Percentiles rank a stretch among this genome's conserved stretches.
Evolutionary conservation across 2,888 invertebrate genomes (phyloP).

Genomic region (Parasteatoda lunata): DNA sequence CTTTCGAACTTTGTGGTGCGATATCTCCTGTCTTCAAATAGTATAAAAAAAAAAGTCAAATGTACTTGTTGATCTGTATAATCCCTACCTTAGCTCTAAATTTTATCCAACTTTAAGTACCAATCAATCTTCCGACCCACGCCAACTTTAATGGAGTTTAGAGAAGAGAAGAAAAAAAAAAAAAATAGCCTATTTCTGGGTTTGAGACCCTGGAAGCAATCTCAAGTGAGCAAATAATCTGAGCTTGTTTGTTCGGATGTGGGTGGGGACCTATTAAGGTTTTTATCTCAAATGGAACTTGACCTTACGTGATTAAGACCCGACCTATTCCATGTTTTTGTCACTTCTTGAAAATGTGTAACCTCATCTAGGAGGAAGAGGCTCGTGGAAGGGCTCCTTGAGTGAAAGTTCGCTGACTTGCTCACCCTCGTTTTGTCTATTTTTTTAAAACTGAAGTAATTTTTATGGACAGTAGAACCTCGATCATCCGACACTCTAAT

Average conservation of each 20-base stretch:
- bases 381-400: background rate
- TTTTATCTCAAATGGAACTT: slow-evolving; percentile 29
- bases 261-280: slow-evolving; percentile 34
- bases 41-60: no score
- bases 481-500: no score
- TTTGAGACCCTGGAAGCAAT: background rate
- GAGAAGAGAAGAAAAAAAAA: background rate
- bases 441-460: no score
- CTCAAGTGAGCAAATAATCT: slow-evolving; percentile 10
- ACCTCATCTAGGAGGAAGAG: background rate
- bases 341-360: background rate
- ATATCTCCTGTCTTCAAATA: no score
- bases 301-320: background rate
- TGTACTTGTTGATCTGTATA: no score
- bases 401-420: no score
- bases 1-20: no score
- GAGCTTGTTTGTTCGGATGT: slow-evolving; percentile 17
- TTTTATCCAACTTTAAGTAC: slow-evolving; percentile 20
- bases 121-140: slow-evolving; percentile 50
- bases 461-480: no score
- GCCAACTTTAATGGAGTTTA: slow-evolving; percentile 16
- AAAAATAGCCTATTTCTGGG: background rate
- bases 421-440: no score
- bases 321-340: background rate
- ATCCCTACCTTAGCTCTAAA: background rate